Conservation (phyloP, 2,797 vertebrate species). For the Halcyon chelicuti region DNA sequence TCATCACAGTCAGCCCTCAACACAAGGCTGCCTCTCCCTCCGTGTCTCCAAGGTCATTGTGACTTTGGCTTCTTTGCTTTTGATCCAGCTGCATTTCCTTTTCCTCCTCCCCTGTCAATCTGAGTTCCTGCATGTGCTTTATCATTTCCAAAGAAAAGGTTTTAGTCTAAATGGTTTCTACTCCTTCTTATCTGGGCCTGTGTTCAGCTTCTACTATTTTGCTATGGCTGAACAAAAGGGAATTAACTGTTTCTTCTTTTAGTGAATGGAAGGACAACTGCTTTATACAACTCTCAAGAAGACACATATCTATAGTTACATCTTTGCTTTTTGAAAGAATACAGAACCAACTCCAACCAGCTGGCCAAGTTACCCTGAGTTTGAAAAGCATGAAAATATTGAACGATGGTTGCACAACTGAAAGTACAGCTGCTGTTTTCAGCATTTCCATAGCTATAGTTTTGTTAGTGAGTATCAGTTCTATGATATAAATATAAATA, state of each 20-base stretch:
- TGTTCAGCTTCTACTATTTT: not conserved
- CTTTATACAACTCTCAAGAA: not conserved
- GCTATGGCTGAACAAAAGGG: not conserved
- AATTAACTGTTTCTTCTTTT: not conserved
- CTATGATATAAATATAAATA: too few relatives aligned
- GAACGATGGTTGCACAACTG: not conserved
- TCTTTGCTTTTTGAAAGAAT: not conserved
- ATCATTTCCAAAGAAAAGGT: not conserved
- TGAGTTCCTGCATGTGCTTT: not conserved
- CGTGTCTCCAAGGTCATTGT: not conserved
- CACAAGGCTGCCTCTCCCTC: not conserved
- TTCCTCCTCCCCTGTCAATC: not conserved
- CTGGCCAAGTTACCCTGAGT: not conserved
- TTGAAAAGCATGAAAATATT: not conserved
- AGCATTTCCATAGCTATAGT: not conserved
- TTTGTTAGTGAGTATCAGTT: not conserved
- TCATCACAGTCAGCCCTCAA: not conserved
- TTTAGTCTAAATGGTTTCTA: not conserved
- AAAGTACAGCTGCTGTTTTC: not conserved
- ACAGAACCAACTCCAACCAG: not conserved
- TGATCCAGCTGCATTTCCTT: not conserved
- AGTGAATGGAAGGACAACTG: not conserved
- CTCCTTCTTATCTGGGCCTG: rapidly evolving
- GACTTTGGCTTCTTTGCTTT: not conserved
- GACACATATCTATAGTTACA: not conserved